Conservation (phyloP, 2,113 vertebrate species). For the Pogona vitticeps region DNA sequence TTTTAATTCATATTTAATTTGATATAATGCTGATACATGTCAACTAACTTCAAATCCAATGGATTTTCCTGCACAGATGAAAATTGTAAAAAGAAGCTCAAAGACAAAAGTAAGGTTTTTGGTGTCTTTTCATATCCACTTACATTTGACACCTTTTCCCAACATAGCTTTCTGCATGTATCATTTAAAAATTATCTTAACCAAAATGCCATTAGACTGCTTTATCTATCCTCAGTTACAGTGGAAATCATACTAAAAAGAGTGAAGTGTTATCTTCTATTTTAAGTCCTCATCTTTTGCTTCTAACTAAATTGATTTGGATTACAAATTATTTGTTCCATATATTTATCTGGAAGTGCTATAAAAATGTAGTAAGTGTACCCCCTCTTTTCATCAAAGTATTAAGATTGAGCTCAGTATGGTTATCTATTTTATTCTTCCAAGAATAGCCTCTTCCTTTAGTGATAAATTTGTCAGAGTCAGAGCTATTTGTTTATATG, state of each 20-base stretch:
- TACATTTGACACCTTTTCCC: constrained; percentile 61
- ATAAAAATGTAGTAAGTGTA: background rate
- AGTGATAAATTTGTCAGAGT: background rate
- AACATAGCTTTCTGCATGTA: constrained; percentile 84
- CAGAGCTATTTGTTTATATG: no score
- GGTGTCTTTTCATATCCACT: constrained; percentile 63
- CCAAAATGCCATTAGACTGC: constrained; percentile 48
- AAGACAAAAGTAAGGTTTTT: constrained; percentile 97
- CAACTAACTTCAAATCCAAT: constrained; percentile 70
- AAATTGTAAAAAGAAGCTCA: constrained; percentile 97
- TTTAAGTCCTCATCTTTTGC: background rate
- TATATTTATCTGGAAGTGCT: background rate
- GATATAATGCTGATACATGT: constrained; percentile 48
- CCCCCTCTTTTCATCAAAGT: background rate
- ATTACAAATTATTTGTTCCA: background rate
- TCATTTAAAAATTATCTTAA: constrained; percentile 60
- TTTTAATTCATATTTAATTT: constrained; percentile 25
- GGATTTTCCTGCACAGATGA: constrained; percentile 91
- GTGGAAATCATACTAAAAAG: background rate
- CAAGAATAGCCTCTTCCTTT: background rate
- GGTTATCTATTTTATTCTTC: background rate
- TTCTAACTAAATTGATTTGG: background rate
- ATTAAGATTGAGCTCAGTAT: background rate
- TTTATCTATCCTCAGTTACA: constrained; percentile 68
- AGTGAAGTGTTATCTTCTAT: no score